Evolutionary conservation across 2,888 invertebrate species (phyloP), one percentile per base, ranked within the genome.

Genomic region (Perithous albicinctus): DNA sequence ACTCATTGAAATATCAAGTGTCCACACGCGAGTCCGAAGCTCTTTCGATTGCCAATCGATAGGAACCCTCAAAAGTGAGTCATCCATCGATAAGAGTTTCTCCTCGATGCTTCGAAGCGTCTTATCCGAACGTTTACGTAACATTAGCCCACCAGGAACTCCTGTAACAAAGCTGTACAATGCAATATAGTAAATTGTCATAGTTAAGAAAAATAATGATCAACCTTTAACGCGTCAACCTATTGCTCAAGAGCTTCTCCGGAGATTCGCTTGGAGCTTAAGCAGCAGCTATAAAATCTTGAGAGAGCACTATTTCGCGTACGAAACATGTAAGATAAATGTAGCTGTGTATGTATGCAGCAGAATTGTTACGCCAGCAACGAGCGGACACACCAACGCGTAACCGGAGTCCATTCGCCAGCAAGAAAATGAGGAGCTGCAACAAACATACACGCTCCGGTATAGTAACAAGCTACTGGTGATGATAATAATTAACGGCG

Each of bases 1-100:
- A 85, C 73, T 73, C 80, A 86, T 73, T 29, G 79, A 1, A 84
- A 77, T 84, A 86, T 78, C 80, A 67, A 54, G 77, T 86, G 85
- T 84, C 84, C 63, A n/a, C 23, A 32, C 35, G 15, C 20, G 46
- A 41, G 35, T n/a, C 35, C 8, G 6, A 18, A 20, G 76, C 74
- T 84, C 56, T 15, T 32, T 84, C 84, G 82, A 85, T 88, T 88
- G 78, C 72, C 77, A 59, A 86, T 87, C 89, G 84, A 88, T 88
- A 86, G 86, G 73, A 72, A 35, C 51, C 43, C 41, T 63, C 32
- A 15, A 20, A n/a, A 20, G 4, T 63, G 77, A 23, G 29, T 88
- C 87, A 87, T 29, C 87, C n/a, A 84, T 63, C 82, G 23, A 73
- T 79, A 79, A 78, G 81, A 78, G 73, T 32, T 67, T 23, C n/a